Evolutionary conservation across 1,140 invertebrate genomes (phyloP).

Genomic region (Ceratosolen fusciceps): DNA sequence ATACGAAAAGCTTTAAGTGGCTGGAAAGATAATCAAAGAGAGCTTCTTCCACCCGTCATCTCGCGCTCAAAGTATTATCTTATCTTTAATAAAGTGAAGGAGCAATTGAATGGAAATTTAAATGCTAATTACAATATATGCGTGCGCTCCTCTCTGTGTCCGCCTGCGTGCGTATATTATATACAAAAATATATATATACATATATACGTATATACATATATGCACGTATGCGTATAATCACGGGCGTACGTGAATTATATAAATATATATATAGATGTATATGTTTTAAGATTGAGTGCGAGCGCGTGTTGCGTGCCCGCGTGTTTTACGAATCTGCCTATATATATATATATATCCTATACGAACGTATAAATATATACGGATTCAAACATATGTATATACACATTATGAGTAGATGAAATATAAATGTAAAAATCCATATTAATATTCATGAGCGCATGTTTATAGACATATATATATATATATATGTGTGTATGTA

Average conservation of each 20-base stretch:
- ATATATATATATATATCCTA: too few relatives aligned
- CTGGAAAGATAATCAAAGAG: slow-evolving; percentile 41
- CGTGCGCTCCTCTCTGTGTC: slow-evolving; percentile 51
- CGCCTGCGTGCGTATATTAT: too few relatives aligned
- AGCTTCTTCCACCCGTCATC: slow-evolving; percentile 63
- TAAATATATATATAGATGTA: too few relatives aligned
- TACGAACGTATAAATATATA: too few relatives aligned
- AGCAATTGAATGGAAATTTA: slow-evolving; percentile 59
- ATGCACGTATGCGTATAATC: not conserved
- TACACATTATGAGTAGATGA: not conserved
- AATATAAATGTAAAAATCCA: not conserved
- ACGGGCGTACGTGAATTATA: too few relatives aligned
- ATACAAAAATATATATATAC: not conserved
- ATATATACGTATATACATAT: slow-evolving; percentile 53
- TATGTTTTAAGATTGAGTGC: too few relatives aligned
- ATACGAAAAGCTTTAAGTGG: slow-evolving; percentile 14
- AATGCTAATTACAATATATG: slow-evolving; percentile 57
- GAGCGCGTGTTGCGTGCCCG: too few relatives aligned
- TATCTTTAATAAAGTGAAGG: slow-evolving; percentile 66
- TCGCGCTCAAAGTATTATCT: slow-evolving; percentile 66
- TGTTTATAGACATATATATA: slow-evolving; percentile 54
- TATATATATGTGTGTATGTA: slow-evolving; percentile 39
- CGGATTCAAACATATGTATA: too few relatives aligned
- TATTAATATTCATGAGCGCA: not conserved
- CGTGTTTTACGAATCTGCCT: too few relatives aligned